Conservation (phyloP, 1,140 invertebrate species). For the Aethina tumida region DNA sequence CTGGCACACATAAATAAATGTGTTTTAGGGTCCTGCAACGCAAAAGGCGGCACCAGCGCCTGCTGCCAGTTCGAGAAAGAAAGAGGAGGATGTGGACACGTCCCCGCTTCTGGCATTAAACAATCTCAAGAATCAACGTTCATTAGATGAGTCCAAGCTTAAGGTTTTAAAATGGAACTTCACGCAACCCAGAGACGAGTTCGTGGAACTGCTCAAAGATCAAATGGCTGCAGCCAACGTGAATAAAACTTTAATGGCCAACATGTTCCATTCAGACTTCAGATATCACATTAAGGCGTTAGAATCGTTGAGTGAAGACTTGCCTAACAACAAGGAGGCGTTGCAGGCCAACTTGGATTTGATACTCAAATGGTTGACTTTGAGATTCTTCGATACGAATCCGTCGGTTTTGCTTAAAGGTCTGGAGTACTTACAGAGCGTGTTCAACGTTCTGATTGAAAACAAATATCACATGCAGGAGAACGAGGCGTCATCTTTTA, state of each 20-base stretch:
- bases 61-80: slow-evolving; percentile 50
- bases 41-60: slow-evolving; percentile 20
- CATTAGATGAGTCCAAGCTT: slow-evolving; percentile 85
- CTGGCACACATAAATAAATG: not conserved
- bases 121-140: slow-evolving; percentile 81
- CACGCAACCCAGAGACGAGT: slow-evolving; percentile 82
- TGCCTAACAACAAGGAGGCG: slow-evolving; percentile 63
- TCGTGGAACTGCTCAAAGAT: slow-evolving; percentile 82
- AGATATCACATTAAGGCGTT: slow-evolving; percentile 94
- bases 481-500: slow-evolving; percentile 84
- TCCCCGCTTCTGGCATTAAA: slow-evolving; percentile 74
- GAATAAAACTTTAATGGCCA: slow-evolving; percentile 73
- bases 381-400: slow-evolving; percentile 97
- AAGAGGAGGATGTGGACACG: slow-evolving; percentile 78
- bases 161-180: slow-evolving; percentile 97
- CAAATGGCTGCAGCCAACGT: slow-evolving; percentile 84
- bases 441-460: slow-evolving; percentile 72
- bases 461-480: slow-evolving; percentile 80
- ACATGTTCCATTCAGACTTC: slow-evolving; percentile 95
- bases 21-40: slow-evolving; percentile 15
- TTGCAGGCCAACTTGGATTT: slow-evolving; percentile 88
- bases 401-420: slow-evolving; percentile 92
- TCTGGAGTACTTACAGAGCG: slow-evolving; percentile 77
- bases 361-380: slow-evolving; percentile 91
- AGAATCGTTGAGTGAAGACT: slow-evolving; percentile 77